Conservation (phyloP, 2,113 vertebrate species). For the Peromyscus polionotus region DNA sequence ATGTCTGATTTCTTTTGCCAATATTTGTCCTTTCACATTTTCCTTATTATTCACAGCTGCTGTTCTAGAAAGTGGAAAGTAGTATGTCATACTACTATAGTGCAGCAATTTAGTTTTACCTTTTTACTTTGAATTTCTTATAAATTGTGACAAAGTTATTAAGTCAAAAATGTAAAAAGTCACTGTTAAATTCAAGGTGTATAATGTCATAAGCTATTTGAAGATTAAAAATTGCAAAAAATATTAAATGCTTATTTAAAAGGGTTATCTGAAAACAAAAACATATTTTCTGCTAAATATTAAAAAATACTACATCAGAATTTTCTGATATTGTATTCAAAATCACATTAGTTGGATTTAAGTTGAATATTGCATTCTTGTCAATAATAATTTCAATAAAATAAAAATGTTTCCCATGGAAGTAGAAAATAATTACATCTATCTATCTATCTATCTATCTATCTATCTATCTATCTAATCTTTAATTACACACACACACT, state of each 20-base stretch:
- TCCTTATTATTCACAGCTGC: neutral
- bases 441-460: neutral
- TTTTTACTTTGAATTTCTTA: neutral
- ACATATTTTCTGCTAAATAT: neutral
- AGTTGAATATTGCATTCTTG: neutral
- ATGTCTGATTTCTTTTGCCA: neutral
- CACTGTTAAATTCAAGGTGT: neutral
- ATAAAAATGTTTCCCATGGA: neutral
- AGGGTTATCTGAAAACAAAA: neutral
- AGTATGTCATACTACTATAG: neutral
- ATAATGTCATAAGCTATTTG: neutral
- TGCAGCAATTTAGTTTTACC: neutral
- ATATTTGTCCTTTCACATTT: neutral
- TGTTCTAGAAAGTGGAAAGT: neutral
- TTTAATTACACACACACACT: neutral
- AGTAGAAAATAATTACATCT: neutral
- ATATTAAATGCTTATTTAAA: neutral
- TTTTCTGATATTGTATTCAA: neutral
- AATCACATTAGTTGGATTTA: neutral
- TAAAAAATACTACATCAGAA: neutral
- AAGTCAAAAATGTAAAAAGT: neutral
- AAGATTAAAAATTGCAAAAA: neutral
- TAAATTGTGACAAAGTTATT: neutral
- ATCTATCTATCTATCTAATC: neutral
- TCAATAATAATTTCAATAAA: neutral